A percentile compares a stretch with the other conserved stretches of the same genome.
These are phyloP conservation scores for Podiceps cristatus DNA, from an alignment of 2,113 vertebrate species.

Conservation along the genomic window DNA sequence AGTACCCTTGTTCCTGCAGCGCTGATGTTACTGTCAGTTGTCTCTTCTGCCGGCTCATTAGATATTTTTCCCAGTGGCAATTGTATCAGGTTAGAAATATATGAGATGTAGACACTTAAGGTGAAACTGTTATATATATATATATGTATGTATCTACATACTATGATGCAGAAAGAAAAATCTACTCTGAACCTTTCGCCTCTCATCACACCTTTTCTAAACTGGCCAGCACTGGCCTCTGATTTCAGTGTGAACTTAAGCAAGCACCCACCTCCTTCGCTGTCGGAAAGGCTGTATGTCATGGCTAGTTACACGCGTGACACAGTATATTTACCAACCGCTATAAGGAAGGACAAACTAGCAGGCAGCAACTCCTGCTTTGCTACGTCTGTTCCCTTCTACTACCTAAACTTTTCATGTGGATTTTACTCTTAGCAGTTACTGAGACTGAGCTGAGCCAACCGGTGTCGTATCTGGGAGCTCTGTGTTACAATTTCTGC, in stretches of 20 bases:
- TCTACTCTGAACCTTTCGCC: neutral
- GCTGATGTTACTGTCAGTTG: neutral
- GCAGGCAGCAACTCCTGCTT: neutral
- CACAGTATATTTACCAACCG: neutral
- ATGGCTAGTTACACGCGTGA: rapidly evolving
- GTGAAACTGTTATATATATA: neutral
- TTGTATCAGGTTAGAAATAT: neutral
- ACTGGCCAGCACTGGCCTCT: neutral
- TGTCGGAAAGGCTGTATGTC: neutral
- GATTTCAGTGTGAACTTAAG: neutral
- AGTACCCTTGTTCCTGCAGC: neutral
- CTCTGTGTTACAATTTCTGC: neutral
- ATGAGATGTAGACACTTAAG: rapidly evolving
- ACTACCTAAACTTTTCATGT: neutral
- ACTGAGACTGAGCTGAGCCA: neutral
- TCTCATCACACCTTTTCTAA: neutral
- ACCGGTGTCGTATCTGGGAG: neutral
- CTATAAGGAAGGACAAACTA: neutral
- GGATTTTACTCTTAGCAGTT: neutral
- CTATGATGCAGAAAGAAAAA: neutral
- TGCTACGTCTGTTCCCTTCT: neutral
- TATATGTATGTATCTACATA: too few species aligned
- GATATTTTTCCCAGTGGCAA: neutral
- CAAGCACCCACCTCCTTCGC: neutral
- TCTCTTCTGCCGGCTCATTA: neutral